Conservation (phyloP, 2,113 vertebrate species). For the human (Homo sapiens) region DNA sequence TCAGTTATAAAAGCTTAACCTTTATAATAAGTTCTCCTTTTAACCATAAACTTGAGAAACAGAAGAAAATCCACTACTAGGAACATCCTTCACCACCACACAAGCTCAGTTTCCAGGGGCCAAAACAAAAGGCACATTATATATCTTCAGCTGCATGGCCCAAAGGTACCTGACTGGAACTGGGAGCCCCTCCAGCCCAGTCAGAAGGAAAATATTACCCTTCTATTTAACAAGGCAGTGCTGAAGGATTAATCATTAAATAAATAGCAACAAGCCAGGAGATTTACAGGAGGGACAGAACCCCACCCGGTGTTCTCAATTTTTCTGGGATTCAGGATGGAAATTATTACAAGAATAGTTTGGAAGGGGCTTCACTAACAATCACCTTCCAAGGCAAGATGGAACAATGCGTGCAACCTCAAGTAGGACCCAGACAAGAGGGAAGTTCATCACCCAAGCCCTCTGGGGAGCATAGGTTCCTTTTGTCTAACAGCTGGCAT, state of each 20-base stretch:
- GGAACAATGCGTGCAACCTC: constrained; percentile 60
- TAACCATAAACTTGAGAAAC: constrained; percentile 24
- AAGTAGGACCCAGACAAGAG: constrained; percentile 20
- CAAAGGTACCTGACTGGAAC: constrained; percentile 49
- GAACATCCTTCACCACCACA: neutral
- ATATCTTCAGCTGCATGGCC: constrained; percentile 45
- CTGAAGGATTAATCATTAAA: constrained; percentile 80
- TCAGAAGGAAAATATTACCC: constrained; percentile 67
- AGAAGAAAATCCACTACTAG: constrained; percentile 36
- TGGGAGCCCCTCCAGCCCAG: constrained; percentile 73
- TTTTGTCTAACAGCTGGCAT: neutral
- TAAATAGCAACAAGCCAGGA: constrained; percentile 75
- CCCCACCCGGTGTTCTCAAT: constrained; percentile 61
- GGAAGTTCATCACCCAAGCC: constrained; percentile 7
- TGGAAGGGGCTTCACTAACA: constrained; percentile 28
- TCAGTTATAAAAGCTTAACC: neutral
- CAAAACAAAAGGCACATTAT: constrained; percentile 62
- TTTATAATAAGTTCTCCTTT: neutral
- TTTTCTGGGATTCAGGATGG: constrained; percentile 65
- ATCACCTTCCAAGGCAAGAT: constrained; percentile 36
- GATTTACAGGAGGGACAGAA: constrained; percentile 60
- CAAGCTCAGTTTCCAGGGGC: constrained; percentile 10
- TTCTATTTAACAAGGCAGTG: constrained; percentile 66
- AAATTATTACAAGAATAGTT: constrained; percentile 63
- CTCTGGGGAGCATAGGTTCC: neutral